Conservation (phyloP, 2,797 vertebrate species). For the Graptemys geographica region DNA sequence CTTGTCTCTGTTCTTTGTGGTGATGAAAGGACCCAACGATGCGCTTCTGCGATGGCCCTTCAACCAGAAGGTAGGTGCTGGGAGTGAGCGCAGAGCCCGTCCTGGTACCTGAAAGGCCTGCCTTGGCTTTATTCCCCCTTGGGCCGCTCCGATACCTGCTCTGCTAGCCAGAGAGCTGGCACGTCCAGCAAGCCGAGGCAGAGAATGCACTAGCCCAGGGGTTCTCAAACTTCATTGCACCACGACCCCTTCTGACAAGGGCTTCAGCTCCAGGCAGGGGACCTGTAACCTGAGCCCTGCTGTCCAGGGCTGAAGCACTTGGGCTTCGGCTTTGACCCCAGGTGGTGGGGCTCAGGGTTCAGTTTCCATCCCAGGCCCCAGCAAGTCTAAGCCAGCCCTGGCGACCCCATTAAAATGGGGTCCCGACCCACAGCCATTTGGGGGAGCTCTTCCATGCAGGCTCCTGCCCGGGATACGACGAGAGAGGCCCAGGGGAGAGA, state of each 20-base stretch:
- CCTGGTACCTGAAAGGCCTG: background rate
- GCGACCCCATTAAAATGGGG: too few relatives aligned
- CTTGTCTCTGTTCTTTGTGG: conserved; percentile 96
- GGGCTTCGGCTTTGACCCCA: too few relatives aligned
- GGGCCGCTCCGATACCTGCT: rapidly evolving
- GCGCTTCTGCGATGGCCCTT: conserved; percentile 97
- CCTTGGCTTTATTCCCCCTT: background rate
- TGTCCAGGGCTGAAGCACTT: too few relatives aligned
- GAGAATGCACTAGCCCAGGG: background rate
- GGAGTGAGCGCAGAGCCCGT: background rate
- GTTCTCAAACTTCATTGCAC: too few relatives aligned
- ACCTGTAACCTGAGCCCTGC: too few relatives aligned
- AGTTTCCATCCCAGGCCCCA: too few relatives aligned
- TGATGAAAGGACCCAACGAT: conserved; percentile 94
- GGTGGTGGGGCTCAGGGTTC: too few relatives aligned
- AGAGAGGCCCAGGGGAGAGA: background rate
- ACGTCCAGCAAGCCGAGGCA: background rate
- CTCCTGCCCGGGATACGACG: rapidly evolving
- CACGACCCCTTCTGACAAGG: too few relatives aligned
- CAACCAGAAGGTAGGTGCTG: conserved; percentile 92
- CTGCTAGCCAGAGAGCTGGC: rapidly evolving
- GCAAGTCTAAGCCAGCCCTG: too few relatives aligned
- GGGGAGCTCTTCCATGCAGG: background rate
- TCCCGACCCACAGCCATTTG: background rate
- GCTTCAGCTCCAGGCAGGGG: too few relatives aligned